Evolutionary conservation across 2,113 vertebrate species (phyloP).

Genomic region (Piprites chloris): DNA sequence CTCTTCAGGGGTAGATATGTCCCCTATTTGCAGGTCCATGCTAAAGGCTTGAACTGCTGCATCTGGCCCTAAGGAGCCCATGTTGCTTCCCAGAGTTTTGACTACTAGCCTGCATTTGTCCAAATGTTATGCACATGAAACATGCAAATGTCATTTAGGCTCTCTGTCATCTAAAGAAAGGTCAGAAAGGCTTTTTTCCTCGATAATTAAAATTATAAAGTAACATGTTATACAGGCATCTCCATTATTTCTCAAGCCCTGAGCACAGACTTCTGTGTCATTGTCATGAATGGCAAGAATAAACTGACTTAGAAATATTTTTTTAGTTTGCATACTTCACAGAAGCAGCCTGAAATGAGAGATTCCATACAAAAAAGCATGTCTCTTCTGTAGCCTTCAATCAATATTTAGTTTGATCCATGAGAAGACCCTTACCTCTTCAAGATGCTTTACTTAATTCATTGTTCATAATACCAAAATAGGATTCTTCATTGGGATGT

Average conservation of each 20-base stretch:
- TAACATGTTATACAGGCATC: background rate
- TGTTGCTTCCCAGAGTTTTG: background rate
- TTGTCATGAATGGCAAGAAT: background rate
- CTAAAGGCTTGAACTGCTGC: background rate
- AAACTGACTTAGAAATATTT: background rate
- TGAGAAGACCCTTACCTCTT: background rate
- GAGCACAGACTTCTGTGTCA: background rate
- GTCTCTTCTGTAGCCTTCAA: background rate
- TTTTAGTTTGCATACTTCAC: background rate
- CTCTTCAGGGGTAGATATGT: background rate
- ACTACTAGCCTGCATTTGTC: background rate
- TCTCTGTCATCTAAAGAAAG: background rate
- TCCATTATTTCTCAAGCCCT: background rate
- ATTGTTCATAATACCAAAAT: background rate
- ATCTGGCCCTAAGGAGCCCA: background rate
- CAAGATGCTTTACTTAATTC: background rate
- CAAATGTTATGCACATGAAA: background rate
- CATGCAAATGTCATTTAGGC: background rate
- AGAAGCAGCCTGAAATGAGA: background rate
- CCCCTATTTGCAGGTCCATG: background rate
- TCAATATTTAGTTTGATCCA: background rate
- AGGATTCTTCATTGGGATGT: background rate
- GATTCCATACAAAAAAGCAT: background rate
- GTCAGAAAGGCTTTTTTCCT: background rate
- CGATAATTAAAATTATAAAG: background rate